Evolutionary conservation across 2,113 vertebrate species (phyloP).

Genomic region (Tragelaphus scriptus): DNA sequence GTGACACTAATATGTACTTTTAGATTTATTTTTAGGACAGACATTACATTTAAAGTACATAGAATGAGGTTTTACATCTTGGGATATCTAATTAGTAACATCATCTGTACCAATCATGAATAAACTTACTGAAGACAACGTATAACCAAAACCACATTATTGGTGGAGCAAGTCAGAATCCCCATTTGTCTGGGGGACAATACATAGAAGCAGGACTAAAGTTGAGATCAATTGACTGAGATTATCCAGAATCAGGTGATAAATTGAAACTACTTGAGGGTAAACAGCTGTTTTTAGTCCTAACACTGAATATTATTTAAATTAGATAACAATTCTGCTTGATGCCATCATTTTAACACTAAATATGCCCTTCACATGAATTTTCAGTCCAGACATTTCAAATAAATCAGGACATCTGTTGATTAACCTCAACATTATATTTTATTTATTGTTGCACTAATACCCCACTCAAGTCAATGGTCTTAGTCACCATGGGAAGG

Average conservation of each 20-base stretch:
- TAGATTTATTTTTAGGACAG: background rate
- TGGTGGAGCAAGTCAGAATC: background rate
- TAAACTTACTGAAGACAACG: background rate
- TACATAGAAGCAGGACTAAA: background rate
- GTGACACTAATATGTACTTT: background rate
- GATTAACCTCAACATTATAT: background rate
- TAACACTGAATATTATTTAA: background rate
- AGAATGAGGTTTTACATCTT: background rate
- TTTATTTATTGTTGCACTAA: background rate
- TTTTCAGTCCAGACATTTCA: background rate
- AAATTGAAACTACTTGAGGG: background rate
- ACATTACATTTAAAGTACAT: background rate
- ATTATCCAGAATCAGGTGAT: background rate
- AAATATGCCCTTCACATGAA: background rate
- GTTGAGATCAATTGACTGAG: background rate
- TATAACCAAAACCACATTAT: background rate
- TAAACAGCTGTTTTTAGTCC: background rate
- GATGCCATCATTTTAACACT: background rate
- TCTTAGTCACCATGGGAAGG: background rate
- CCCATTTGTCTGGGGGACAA: background rate
- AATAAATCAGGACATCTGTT: background rate
- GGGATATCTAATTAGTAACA: background rate
- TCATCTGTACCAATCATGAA: background rate
- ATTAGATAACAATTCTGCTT: background rate
- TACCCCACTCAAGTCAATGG: background rate